A percentile compares a stretch with the other conserved stretches of the same genome.
These are phyloP conservation scores for Lagodon rhomboides DNA, from an alignment of 2,797 vertebrate genomes.

Conservation along the genomic window DNA sequence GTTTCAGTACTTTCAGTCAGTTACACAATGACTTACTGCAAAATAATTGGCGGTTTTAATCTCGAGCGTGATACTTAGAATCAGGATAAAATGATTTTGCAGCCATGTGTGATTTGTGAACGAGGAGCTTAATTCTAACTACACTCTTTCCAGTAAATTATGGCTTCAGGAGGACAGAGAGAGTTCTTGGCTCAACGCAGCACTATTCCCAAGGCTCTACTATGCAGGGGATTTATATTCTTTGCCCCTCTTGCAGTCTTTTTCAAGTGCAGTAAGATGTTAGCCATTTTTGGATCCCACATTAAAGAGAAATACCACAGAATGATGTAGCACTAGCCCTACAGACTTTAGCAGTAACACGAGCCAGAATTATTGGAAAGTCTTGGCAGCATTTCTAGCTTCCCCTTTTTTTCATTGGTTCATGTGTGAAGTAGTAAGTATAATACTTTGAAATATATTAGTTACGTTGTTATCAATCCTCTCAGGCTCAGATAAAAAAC, in stretches of 20 bases:
- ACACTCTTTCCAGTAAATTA: not conserved
- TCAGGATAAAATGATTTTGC: not conserved
- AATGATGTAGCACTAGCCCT: not conserved
- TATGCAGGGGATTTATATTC: constrained; percentile 5
- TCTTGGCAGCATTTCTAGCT: constrained; percentile 5
- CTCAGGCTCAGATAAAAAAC: not conserved
- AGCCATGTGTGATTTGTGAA: not conserved
- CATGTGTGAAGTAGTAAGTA: not conserved
- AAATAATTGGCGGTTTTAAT: too few relatives aligned
- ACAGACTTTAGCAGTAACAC: not conserved
- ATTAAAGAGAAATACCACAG: constrained; percentile 13
- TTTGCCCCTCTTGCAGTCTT: not conserved
- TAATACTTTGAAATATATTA: not conserved
- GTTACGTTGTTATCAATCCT: not conserved
- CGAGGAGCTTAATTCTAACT: not conserved
- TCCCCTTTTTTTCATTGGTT: not conserved
- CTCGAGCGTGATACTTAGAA: not conserved
- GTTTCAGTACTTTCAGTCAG: not conserved
- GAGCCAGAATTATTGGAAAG: constrained; percentile 6
- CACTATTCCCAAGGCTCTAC: not conserved
- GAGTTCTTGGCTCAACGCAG: not conserved
- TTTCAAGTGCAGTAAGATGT: constrained; percentile 16
- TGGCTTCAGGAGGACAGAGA: constrained; percentile 8
- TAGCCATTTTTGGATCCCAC: not conserved
- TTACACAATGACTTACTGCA: too few relatives aligned